Conservation (phyloP, 2,113 vertebrate genomes). For the Callionymus lyra region DNA sequence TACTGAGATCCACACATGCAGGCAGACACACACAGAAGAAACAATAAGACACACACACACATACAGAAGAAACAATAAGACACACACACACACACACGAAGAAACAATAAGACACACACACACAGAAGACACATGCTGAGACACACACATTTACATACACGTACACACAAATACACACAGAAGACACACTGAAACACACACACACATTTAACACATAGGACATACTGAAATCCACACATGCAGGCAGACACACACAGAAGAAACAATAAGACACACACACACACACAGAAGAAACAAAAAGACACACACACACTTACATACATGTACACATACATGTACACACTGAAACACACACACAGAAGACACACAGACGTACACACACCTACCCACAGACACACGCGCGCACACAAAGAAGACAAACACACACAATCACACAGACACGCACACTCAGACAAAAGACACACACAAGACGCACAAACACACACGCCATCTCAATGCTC, state of each 20-base stretch:
- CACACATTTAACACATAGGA: too few species aligned
- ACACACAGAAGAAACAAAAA: too few species aligned
- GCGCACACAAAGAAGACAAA: neutral
- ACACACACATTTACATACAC: constrained; percentile 38
- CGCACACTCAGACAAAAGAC: constrained; percentile 24
- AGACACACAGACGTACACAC: constrained; percentile 17
- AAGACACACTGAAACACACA: constrained; percentile 22
- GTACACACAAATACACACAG: constrained; percentile 15
- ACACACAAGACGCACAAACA: constrained; percentile 41
- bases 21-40: constrained; percentile 17
- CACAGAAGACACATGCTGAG: constrained; percentile 19
- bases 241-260: too few species aligned
- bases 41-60: constrained; percentile 25
- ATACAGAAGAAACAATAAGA: constrained; percentile 10
- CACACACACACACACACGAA: constrained; percentile 27
- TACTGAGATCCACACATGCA: too few species aligned
- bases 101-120: constrained; percentile 23
- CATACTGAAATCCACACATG: too few species aligned
- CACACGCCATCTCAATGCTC: constrained; percentile 68
- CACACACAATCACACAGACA: neutral
- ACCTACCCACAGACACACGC: constrained; percentile 36
- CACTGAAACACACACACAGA: constrained; percentile 24
- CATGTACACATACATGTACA: constrained; percentile 25
- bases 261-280: too few species aligned
- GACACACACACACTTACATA: constrained; percentile 25